Evolutionary conservation across 2,888 invertebrate genomes (phyloP).

Genomic region (Lypha dubia): DNA sequence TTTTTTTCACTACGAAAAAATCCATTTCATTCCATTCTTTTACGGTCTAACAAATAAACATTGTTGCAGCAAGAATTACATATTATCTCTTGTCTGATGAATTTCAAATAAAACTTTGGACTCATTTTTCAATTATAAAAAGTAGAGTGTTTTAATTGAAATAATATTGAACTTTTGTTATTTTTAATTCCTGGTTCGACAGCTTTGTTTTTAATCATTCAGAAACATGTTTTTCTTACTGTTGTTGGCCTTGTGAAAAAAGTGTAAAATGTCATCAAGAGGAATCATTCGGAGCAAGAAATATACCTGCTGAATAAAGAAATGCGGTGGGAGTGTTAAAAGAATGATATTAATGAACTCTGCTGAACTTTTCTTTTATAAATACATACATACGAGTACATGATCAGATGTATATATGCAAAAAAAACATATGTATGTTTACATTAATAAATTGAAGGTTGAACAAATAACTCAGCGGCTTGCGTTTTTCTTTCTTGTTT

Average conservation of each 20-base stretch:
- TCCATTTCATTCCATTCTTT: too few relatives aligned
- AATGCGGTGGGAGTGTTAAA: background rate
- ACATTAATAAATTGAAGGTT: slow-evolving; percentile 55
- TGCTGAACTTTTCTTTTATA: slow-evolving; percentile 48
- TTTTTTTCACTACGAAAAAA: background rate
- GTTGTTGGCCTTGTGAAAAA: background rate
- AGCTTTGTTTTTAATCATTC: slow-evolving; percentile 20
- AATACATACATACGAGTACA: too few relatives aligned
- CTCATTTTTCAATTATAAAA: slow-evolving; percentile 6
- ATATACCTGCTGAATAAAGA: background rate
- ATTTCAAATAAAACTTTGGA: slow-evolving; percentile 15
- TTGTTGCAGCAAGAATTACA: too few relatives aligned
- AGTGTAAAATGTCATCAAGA: slow-evolving; percentile 19
- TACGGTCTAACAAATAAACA: too few relatives aligned
- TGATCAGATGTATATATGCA: too few relatives aligned
- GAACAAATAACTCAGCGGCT: slow-evolving; percentile 29
- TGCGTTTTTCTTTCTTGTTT: slow-evolving; percentile 11
- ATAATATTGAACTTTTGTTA: slow-evolving; percentile 57
- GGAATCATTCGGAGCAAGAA: background rate
- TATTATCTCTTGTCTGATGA: too few relatives aligned
- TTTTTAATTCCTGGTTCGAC: slow-evolving; percentile 40
- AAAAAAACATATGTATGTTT: too few relatives aligned
- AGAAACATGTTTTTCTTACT: background rate
- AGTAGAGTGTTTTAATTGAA: background rate
- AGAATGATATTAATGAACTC: slow-evolving; percentile 49